Conservation (phyloP, 2,113 vertebrate genomes). For the Aythya baeri region DNA sequence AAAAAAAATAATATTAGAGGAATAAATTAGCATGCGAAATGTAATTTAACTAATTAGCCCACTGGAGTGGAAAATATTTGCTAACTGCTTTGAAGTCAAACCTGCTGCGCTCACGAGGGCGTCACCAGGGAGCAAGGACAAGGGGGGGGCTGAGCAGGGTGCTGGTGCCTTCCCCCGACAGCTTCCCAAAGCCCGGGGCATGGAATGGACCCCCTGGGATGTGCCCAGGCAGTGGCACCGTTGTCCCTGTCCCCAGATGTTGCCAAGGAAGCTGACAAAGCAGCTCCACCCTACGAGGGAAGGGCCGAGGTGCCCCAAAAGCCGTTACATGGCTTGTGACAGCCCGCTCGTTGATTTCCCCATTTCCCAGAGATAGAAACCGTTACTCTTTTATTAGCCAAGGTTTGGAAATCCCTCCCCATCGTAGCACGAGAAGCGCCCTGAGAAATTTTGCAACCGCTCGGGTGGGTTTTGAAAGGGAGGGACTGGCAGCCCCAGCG, state of each 20-base stretch:
- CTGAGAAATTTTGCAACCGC: slow-evolving; percentile 25
- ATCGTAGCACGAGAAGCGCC: neutral
- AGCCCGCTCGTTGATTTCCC: slow-evolving; percentile 38
- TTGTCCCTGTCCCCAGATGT: neutral
- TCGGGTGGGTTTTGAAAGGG: slow-evolving; percentile 25
- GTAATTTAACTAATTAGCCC: slow-evolving; percentile 64
- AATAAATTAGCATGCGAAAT: slow-evolving; percentile 69
- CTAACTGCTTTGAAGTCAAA: slow-evolving; percentile 56
- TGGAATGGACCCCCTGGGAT: rapidly evolving
- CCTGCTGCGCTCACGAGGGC: neutral
- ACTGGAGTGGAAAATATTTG: slow-evolving; percentile 52
- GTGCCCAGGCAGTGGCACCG: neutral
- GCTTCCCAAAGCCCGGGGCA: neutral
- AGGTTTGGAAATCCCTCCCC: slow-evolving; percentile 39
- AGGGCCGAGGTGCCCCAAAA: neutral
- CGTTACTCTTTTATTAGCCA: slow-evolving; percentile 27
- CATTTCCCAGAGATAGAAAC: neutral
- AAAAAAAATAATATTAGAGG: neutral
- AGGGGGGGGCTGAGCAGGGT: neutral
- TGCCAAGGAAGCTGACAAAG: neutral
- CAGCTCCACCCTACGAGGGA: neutral
- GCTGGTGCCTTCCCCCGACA: neutral
- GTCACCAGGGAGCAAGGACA: neutral
- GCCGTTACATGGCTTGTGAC: slow-evolving; percentile 23
- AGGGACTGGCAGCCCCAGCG: neutral